Percentiles rank a stretch among this genome's conserved stretches.
Evolutionary conservation across 2,113 vertebrate genomes (phyloP).

Genomic region (Arizona elegans): DNA sequence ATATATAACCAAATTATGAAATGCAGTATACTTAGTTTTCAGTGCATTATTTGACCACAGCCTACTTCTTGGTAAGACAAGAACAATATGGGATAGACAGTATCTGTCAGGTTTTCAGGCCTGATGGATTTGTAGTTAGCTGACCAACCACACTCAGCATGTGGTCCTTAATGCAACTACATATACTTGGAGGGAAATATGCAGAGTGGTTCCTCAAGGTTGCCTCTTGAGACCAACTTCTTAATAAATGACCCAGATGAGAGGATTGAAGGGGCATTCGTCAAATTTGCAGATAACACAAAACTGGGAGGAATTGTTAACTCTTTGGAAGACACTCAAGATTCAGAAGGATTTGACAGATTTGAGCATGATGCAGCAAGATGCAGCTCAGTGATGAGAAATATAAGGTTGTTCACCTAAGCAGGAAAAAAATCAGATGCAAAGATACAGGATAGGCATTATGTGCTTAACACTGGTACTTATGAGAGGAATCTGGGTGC

Average conservation of each 20-base stretch:
- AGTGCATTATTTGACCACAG: background rate
- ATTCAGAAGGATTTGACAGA: background rate
- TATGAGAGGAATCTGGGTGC: too few relatives aligned
- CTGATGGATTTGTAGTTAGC: too few relatives aligned
- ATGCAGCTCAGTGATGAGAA: background rate
- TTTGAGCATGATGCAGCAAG: background rate
- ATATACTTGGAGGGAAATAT: background rate
- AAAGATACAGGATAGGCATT: background rate
- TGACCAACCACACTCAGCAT: too few relatives aligned
- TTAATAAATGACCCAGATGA: background rate
- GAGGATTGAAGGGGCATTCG: too few relatives aligned
- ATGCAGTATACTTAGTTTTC: background rate
- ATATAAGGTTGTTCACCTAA: background rate
- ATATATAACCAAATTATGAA: background rate
- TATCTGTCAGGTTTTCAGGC: too few relatives aligned
- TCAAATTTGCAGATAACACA: too few relatives aligned
- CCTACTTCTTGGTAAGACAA: background rate
- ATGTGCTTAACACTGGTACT: background rate
- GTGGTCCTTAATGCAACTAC: background rate
- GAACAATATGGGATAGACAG: too few relatives aligned
- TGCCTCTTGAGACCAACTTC: background rate
- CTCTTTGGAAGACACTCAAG: background rate
- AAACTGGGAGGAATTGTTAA: background rate
- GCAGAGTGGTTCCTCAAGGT: background rate
- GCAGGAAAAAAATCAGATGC: background rate